Conservation (phyloP, 2,888 invertebrate species). For the Orthosia gracilis region DNA sequence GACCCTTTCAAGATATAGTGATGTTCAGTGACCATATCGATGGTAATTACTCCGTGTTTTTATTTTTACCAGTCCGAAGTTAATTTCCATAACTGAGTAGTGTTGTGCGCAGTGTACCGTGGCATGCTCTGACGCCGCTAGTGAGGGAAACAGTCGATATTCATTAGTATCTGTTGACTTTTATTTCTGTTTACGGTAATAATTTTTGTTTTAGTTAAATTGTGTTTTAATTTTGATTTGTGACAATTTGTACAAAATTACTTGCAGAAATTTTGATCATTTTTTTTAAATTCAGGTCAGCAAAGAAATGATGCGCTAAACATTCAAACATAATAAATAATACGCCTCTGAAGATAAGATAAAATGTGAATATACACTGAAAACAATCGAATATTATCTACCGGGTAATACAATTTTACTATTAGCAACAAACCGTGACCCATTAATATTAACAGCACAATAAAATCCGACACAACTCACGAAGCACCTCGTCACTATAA, state of each 20-base stretch:
- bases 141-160: constrained; percentile 75
- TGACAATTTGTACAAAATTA: no score
- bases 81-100: constrained; percentile 89
- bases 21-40: constrained; percentile 85
- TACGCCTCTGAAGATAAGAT: neutral
- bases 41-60: constrained; percentile 87
- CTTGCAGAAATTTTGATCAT: neutral
- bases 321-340: neutral
- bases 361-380: neutral
- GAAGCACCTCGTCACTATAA: constrained; percentile 63
- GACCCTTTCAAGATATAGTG: constrained; percentile 78
- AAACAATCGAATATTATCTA: neutral
- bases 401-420: constrained; percentile 11
- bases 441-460: constrained; percentile 41
- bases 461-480: constrained; percentile 45
- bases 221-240: no score
- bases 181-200: neutral
- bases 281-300: no score
- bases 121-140: constrained; percentile 77
- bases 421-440: constrained; percentile 38
- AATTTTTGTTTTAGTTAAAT: neutral
- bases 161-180: neutral
- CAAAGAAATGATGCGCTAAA: no score
- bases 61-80: constrained; percentile 84
- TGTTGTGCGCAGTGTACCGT: constrained; percentile 86